Evolutionary conservation across 1,140 invertebrate genomes (phyloP).

Genomic region (Rhizoglyphus robini): DNA sequence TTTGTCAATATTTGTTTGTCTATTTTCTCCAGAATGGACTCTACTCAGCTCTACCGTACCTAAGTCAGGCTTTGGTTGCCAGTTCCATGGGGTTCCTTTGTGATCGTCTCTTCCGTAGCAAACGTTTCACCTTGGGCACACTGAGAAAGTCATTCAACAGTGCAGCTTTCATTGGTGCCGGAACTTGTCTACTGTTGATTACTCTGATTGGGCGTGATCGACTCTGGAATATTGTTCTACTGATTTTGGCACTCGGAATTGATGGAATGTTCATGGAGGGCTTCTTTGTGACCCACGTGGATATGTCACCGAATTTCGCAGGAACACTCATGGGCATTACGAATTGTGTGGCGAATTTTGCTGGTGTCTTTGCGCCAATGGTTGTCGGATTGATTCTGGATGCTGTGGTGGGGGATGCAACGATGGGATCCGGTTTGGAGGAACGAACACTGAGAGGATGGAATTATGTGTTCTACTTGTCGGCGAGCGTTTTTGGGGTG

Average conservation of each 20-base stretch:
- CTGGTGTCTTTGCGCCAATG: conserved; percentile 29
- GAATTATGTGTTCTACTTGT: conserved; percentile 68
- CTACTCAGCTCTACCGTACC: conserved; percentile 42
- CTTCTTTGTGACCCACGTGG: conserved; percentile 23
- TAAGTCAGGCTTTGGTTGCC: conserved; percentile 39
- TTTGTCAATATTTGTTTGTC: neutral
- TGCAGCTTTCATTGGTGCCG: conserved; percentile 44
- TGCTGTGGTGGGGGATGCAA: neutral
- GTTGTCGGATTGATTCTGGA: conserved; percentile 24
- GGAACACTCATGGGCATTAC: conserved; percentile 31
- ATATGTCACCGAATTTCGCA: conserved; percentile 24
- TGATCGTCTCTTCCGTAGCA: conserved; percentile 33
- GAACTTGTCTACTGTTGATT: conserved; percentile 50
- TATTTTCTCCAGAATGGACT: conserved; percentile 39
- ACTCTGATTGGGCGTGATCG: conserved; percentile 50
- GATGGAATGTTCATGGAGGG: conserved; percentile 24
- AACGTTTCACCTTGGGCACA: conserved; percentile 9
- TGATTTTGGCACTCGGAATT: conserved; percentile 9
- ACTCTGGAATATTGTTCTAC: conserved; percentile 1
- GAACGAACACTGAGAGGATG: conserved; percentile 60
- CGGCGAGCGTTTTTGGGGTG: conserved; percentile 53
- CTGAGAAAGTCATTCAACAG: conserved; percentile 26
- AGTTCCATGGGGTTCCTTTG: conserved; percentile 37
- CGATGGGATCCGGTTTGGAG: conserved; percentile 29
- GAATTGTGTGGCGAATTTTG: conserved; percentile 29